Conservation (phyloP, 2,113 vertebrate genomes). For the Perca flavescens region DNA sequence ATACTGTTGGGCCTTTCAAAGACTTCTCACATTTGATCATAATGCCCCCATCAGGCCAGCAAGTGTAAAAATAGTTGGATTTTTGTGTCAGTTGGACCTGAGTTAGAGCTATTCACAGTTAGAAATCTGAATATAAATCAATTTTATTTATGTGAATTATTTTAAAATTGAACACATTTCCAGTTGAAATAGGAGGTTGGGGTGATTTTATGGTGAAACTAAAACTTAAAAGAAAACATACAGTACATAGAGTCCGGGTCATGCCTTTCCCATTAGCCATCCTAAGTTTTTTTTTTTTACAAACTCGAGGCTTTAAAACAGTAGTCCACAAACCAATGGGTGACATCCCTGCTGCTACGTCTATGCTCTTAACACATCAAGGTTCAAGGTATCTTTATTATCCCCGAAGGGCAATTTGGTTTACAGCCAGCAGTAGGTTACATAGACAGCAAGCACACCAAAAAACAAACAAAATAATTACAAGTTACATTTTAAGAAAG, state of each 20-base stretch:
- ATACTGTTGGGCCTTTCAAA: not conserved
- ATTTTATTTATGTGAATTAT: not conserved
- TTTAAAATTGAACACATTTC: not conserved
- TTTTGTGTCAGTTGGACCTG: not conserved
- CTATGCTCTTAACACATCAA: too few relatives aligned
- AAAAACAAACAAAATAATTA: too few relatives aligned
- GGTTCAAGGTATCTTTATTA: too few relatives aligned
- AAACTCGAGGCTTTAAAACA: too few relatives aligned
- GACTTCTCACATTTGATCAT: conserved; percentile 12
- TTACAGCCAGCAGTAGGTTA: too few relatives aligned
- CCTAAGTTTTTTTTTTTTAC: too few relatives aligned
- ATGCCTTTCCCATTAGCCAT: too few relatives aligned
- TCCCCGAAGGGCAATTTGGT: too few relatives aligned
- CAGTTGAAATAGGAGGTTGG: not conserved
- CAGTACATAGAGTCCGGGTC: not conserved
- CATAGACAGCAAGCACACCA: too few relatives aligned
- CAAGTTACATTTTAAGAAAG: too few relatives aligned
- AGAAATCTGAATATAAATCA: not conserved
- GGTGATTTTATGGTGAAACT: not conserved
- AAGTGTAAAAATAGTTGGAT: not conserved
- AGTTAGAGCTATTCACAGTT: not conserved
- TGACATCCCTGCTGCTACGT: too few relatives aligned
- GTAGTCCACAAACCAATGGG: too few relatives aligned
- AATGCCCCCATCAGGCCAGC: conserved; percentile 42
- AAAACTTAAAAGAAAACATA: not conserved